Conservation (phyloP, 2,113 vertebrate genomes). For the Pseudopipra pipra region DNA sequence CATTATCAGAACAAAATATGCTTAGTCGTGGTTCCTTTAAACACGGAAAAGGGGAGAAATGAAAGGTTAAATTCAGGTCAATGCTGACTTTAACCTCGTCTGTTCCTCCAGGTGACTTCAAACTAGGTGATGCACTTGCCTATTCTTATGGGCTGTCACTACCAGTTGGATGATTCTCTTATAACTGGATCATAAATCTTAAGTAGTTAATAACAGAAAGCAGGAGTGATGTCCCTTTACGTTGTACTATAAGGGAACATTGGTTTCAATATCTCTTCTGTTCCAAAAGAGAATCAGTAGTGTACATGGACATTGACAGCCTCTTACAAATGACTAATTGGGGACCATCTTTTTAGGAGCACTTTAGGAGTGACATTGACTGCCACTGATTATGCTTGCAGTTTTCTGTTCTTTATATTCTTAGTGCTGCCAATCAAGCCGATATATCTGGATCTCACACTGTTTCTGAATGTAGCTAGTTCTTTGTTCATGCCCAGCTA, state of each 20-base stretch:
- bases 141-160: background rate
- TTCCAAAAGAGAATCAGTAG: background rate
- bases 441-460: background rate
- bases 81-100: background rate
- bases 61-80: background rate
- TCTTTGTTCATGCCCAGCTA: background rate
- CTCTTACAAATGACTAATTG: background rate
- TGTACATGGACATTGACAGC: background rate
- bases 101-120: background rate
- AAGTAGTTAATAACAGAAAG: background rate
- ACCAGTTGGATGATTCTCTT: background rate
- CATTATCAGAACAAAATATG: background rate
- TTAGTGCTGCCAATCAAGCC: background rate
- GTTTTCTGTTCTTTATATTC: background rate
- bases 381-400: background rate
- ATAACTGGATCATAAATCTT: background rate
- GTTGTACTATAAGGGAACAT: background rate
- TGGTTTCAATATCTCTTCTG: background rate
- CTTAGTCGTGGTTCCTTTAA: background rate
- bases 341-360: background rate
- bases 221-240: background rate
- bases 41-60: background rate
- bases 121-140: background rate
- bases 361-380: background rate
- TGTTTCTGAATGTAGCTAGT: background rate